A percentile compares a stretch with the other conserved stretches of the same genome.
These are phyloP conservation scores for Eupithecia vulgata DNA, from an alignment of 2,888 invertebrate genomes.

Conservation along the genomic window DNA sequence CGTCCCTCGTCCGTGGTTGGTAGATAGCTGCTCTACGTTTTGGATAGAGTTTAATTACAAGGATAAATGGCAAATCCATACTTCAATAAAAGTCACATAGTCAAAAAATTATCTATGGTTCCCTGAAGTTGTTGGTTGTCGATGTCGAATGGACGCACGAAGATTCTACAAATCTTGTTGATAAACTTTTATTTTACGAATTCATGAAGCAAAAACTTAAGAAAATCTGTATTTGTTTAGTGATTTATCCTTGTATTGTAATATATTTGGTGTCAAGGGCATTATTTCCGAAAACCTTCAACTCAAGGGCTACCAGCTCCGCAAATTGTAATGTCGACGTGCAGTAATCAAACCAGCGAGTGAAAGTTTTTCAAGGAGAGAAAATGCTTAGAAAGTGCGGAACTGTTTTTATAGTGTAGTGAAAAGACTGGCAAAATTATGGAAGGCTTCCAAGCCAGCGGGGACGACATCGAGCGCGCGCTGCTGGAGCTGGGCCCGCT, in stretches of 20 bases:
- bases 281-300: slow-evolving; percentile 42
- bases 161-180: slow-evolving; percentile 54
- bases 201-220: slow-evolving; percentile 22
- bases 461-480: slow-evolving; percentile 79
- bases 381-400: slow-evolving; percentile 61
- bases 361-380: slow-evolving; percentile 68
- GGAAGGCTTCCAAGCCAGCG: slow-evolving; percentile 74
- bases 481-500: slow-evolving; percentile 79
- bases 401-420: slow-evolving; percentile 50
- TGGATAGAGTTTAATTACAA: too few species aligned
- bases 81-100: slow-evolving; percentile 32
- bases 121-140: slow-evolving; percentile 18
- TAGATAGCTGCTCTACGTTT: too few species aligned
- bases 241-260: slow-evolving; percentile 5
- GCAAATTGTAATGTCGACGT: slow-evolving; percentile 74
- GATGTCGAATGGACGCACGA: slow-evolving; percentile 61
- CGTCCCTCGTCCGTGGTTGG: too few species aligned
- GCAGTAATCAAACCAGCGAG: slow-evolving; percentile 64
- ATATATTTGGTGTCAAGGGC: neutral
- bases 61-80: slow-evolving; percentile 1
- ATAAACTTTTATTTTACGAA: slow-evolving; percentile 46
- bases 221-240: slow-evolving; percentile 1
- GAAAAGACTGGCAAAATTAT: slow-evolving; percentile 53
- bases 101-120: slow-evolving; percentile 60
- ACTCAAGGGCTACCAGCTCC: slow-evolving; percentile 58